These are phyloP conservation scores for Dasyornis broadbenti DNA, from an alignment of 2,113 vertebrate species.

Conservation along the genomic window DNA sequence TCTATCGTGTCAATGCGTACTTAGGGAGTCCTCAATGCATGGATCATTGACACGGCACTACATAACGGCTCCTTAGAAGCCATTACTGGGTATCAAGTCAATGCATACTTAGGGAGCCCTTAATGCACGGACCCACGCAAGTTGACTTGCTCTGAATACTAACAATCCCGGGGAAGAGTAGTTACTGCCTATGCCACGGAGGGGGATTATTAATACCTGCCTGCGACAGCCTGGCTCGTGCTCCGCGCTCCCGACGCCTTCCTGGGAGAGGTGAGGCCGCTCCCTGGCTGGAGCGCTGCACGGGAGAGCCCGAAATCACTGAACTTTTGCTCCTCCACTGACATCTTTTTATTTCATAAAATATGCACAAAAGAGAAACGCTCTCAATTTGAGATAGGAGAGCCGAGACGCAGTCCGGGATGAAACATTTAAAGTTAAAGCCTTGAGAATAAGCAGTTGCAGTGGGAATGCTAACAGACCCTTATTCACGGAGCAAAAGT, in stretches of 20 bases:
- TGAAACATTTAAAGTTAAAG: not conserved
- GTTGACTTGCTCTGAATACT: constrained; percentile 76
- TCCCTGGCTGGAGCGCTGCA: not conserved
- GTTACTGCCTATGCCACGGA: constrained; percentile 56
- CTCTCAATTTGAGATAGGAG: not conserved
- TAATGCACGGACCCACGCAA: constrained; percentile 72
- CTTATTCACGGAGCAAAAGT: not conserved
- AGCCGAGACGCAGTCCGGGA: not conserved
- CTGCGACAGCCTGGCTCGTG: not conserved
- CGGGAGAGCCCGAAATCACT: not conserved
- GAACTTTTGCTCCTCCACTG: not conserved
- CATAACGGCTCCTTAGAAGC: constrained; percentile 82
- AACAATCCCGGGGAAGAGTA: constrained; percentile 75
- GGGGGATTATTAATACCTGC: not conserved
- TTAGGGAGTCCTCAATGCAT: constrained; percentile 77
- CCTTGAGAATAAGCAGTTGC: not conserved
- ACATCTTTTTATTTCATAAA: constrained; percentile 17
- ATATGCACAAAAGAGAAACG: not conserved
- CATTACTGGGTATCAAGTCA: constrained; percentile 82
- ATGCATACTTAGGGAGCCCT: constrained; percentile 81
- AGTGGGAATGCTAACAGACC: not conserved
- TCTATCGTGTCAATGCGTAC: constrained; percentile 79
- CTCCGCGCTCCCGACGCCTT: fast-evolving
- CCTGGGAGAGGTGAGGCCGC: not conserved
- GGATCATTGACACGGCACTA: constrained; percentile 81